Percentiles rank a stretch among this genome's conserved stretches.
phyloP scores from a whole-genome alignment of 2,888 invertebrate species.

The Oeneis ivallda region DNA sequence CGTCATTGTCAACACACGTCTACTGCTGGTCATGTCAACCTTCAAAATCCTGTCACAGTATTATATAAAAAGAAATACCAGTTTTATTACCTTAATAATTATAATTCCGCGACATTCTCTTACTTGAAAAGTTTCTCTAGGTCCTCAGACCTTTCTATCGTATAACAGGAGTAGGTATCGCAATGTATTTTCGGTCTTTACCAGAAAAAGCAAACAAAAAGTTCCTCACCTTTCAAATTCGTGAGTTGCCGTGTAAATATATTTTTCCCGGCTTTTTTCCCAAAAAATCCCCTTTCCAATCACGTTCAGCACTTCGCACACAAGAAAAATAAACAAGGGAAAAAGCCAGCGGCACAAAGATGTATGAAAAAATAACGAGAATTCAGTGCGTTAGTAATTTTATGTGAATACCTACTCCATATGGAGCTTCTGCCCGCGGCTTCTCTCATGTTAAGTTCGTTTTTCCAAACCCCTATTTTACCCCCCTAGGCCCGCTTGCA shows the following conservation, averaged over 20 bases:
- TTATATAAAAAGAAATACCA: no score
- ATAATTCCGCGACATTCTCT: no score
- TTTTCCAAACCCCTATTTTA: no score
- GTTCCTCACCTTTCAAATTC: background rate
- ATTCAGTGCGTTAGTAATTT: background rate
- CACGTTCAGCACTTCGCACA: constrained; percentile 24
- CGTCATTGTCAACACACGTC: no score
- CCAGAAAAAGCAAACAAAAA: background rate
- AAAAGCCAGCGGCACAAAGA: constrained; percentile 11
- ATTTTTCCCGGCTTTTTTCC: constrained; percentile 8
- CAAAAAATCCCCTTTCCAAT: constrained; percentile 26
- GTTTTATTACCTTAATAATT: no score
- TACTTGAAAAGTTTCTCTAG: no score
- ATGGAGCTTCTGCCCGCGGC: background rate
- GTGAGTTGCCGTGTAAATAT: constrained; percentile 11
- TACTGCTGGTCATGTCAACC: no score
- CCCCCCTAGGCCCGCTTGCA: no score
- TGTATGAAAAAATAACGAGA: constrained; percentile 10
- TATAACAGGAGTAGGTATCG: background rate
- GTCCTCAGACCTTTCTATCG: no score
- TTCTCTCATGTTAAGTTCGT: no score
- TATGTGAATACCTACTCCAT: background rate
- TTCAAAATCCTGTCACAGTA: no score
- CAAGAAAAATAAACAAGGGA: constrained; percentile 28
- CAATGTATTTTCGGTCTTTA: background rate